Evolutionary conservation across 2,113 vertebrate genomes (phyloP).

Genomic region (Ornithorhynchus anatinus): DNA sequence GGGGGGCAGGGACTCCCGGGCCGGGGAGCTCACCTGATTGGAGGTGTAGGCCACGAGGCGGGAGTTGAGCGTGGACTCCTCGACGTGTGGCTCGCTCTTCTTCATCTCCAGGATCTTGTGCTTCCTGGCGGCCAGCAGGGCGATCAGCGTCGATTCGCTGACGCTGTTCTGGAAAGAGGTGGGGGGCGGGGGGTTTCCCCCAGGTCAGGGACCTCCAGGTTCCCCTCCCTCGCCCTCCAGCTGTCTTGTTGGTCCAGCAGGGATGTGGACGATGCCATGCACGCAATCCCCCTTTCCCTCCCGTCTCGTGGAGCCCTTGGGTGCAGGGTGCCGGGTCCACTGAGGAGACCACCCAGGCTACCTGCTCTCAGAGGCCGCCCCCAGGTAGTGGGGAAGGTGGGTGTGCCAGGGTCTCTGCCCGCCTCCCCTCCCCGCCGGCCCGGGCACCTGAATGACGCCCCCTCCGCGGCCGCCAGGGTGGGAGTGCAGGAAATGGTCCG

Average conservation of each 20-base stretch:
- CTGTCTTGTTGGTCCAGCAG: neutral
- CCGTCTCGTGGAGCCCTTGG: neutral
- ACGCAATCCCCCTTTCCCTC: neutral
- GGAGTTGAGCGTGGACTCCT: conserved; percentile 86
- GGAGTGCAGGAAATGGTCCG: conserved; percentile 87
- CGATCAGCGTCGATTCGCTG: conserved; percentile 91
- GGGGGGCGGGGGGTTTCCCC: too few species aligned
- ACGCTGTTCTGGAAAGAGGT: conserved; percentile 83
- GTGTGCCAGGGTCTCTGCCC: too few species aligned
- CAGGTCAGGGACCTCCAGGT: too few species aligned
- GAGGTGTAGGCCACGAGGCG: conserved; percentile 89
- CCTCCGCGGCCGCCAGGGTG: conserved; percentile 86
- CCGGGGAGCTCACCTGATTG: conserved; percentile 79
- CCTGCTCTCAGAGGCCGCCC: too few species aligned
- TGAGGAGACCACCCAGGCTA: too few species aligned
- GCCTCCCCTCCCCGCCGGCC: too few species aligned
- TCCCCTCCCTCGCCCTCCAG: too few species aligned
- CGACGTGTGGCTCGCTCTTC: conserved; percentile 68
- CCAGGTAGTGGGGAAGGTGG: too few species aligned
- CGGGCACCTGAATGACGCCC: conserved; percentile 88
- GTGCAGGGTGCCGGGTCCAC: too few species aligned
- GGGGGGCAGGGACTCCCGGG: too few species aligned
- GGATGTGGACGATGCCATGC: neutral
- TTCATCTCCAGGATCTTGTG: conserved; percentile 86
- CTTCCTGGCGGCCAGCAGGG: conserved; percentile 90